These are phyloP conservation scores for Antheraea mylitta DNA, from an alignment of 1,140 invertebrate genomes.

Conservation along the genomic window DNA sequence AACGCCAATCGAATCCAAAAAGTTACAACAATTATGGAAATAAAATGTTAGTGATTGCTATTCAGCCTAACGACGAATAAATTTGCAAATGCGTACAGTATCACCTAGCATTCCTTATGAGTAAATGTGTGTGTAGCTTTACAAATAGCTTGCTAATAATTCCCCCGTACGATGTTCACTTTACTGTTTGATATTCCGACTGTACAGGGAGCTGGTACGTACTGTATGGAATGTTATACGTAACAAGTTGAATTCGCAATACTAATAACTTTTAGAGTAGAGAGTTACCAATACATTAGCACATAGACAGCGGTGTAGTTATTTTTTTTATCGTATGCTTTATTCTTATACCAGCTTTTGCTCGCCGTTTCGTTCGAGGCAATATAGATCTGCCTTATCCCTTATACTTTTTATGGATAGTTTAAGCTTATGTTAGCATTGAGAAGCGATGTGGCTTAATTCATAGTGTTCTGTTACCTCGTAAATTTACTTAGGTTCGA, in stretches of 20 bases:
- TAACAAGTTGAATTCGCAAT: conserved; percentile 3
- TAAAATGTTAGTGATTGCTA: too few relatives aligned
- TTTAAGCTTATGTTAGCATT: too few relatives aligned
- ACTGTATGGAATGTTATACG: neutral
- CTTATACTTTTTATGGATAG: too few relatives aligned
- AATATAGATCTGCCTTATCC: too few relatives aligned
- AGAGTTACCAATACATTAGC: neutral
- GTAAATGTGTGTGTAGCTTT: neutral
- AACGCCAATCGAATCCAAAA: too few relatives aligned
- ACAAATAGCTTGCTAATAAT: neutral
- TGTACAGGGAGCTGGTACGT: neutral
- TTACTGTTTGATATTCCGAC: neutral
- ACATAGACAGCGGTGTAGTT: neutral
- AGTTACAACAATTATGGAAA: too few relatives aligned
- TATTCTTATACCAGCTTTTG: too few relatives aligned
- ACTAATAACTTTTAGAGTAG: conserved; percentile 1
- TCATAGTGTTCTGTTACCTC: too few relatives aligned
- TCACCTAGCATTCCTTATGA: neutral
- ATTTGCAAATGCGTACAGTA: neutral
- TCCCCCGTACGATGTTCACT: neutral
- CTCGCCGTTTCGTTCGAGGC: too few relatives aligned
- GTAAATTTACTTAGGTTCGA: too few relatives aligned
- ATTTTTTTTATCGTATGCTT: neutral
- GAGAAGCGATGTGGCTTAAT: too few relatives aligned
- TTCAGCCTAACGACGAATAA: neutral